phyloP scores from a whole-genome alignment of 2,797 vertebrate species.

The Anguilla pacifica region DNA sequence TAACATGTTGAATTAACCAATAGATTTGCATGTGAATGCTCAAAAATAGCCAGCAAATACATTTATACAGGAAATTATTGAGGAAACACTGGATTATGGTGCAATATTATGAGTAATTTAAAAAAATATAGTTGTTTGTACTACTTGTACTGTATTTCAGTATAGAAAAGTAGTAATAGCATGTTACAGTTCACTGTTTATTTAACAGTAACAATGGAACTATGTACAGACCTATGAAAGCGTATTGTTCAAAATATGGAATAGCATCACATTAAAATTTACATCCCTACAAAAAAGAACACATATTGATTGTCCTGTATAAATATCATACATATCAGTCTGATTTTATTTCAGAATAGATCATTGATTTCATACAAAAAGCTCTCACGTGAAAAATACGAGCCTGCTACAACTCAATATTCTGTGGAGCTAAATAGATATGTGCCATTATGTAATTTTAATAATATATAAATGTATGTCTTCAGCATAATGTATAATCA shows the following conservation, averaged over 20 bases:
- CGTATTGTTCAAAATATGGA: background rate
- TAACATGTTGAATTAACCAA: no score
- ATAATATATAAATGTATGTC: background rate
- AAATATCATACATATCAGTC: background rate
- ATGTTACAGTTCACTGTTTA: no score
- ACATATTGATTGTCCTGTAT: background rate
- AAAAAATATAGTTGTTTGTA: no score
- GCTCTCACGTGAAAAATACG: background rate
- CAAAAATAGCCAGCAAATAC: no score
- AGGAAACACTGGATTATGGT: no score
- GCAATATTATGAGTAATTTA: no score
- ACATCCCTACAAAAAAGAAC: background rate
- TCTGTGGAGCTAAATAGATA: background rate
- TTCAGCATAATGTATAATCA: background rate
- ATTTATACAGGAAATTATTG: no score
- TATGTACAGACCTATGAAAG: background rate
- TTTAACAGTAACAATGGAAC: background rate
- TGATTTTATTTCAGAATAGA: background rate
- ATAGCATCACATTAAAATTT: background rate
- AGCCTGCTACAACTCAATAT: background rate
- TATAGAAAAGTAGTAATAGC: background rate
- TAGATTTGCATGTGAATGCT: no score
- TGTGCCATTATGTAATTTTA: background rate
- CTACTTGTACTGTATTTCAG: background rate
- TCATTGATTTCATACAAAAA: background rate